Evolutionary conservation across 1,140 invertebrate species (phyloP), one percentile per base, ranked within the genome.

Genomic region (Aculops lycopersici): DNA sequence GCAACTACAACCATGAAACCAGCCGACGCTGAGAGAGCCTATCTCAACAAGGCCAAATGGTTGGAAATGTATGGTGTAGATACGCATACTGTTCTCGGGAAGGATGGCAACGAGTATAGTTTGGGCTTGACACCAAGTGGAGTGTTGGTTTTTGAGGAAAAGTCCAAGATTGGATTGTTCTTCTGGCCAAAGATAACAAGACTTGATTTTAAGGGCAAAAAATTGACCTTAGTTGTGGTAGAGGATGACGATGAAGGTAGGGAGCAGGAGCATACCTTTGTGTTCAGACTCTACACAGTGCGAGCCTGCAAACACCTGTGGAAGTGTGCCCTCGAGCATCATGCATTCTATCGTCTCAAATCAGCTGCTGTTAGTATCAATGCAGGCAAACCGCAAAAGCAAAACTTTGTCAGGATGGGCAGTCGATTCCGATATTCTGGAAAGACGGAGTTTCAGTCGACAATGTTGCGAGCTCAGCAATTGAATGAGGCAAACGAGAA

Each of bases 181-280:
- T 92, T 88, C 59, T 98, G 90, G 90, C 81, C 83, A 37, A 70
- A 83, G 55, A 88, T 92, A 51, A 79, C 74, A 44, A 88, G 88
- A 64, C 72, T 90, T 48, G 84, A 81, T 57, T 83, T 80, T 60
- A 88, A 88, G 64, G 79, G 76, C 53, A 92, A 90, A 57, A 88
- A 86, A 55, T 59, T 94, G 35, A 88, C 80, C 0, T 60, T 95
- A 36, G 73, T 86, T 39, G 84, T 94, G 4, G 80, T 86, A 16
- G 84, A 92, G 58, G 84, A 92, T 57, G 83, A 90, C 54, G 84
- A 92, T 50, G 76, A 81, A 40, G 79, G 78, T 0, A 59, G 70
- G 35, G 78, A 86, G 55, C 77, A 84, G 50, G 80, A 86, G 52
- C 79, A 86, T 51, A 84, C 79, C 1, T 88, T 88, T 56, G 72